Evolutionary conservation across 2,113 vertebrate genomes (phyloP).

Genomic region (Gallinago jamesoni): DNA sequence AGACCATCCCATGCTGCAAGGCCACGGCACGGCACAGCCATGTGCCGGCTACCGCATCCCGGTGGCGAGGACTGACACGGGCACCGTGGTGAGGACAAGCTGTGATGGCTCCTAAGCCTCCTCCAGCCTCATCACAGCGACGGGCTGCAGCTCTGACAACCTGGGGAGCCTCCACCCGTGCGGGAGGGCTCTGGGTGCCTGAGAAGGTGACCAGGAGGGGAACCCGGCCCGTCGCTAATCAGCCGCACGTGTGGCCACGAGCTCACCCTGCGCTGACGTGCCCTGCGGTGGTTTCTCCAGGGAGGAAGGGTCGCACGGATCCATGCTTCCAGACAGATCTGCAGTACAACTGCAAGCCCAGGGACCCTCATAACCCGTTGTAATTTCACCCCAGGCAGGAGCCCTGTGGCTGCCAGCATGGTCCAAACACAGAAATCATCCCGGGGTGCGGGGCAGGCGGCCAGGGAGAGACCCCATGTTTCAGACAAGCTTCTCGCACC

Average conservation of each 20-base stretch:
- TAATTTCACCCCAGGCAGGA: not conserved
- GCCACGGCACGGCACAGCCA: fast-evolving
- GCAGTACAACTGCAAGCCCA: not conserved
- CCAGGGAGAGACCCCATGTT: not conserved
- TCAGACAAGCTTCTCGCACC: not conserved
- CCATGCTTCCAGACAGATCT: not conserved
- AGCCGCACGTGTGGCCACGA: not conserved
- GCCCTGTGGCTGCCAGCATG: not conserved
- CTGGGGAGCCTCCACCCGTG: not conserved
- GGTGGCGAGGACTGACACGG: not conserved
- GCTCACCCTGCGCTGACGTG: not conserved
- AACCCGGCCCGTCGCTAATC: not conserved
- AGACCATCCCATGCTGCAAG: too few relatives aligned
- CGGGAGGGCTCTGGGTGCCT: not conserved
- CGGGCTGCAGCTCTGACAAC: not conserved
- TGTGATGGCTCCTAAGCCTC: not conserved
- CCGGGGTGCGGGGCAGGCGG: not conserved
- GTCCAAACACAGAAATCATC: not conserved
- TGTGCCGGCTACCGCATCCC: not conserved
- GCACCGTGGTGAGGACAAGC: not conserved
- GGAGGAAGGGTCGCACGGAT: not conserved
- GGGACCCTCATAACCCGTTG: not conserved
- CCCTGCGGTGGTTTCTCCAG: not conserved
- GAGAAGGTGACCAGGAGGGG: not conserved
- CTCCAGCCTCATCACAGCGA: not conserved